Base-by-base conservation (phyloP, 2,797 vertebrate genomes). In the Limosa lapponica region DNA sequence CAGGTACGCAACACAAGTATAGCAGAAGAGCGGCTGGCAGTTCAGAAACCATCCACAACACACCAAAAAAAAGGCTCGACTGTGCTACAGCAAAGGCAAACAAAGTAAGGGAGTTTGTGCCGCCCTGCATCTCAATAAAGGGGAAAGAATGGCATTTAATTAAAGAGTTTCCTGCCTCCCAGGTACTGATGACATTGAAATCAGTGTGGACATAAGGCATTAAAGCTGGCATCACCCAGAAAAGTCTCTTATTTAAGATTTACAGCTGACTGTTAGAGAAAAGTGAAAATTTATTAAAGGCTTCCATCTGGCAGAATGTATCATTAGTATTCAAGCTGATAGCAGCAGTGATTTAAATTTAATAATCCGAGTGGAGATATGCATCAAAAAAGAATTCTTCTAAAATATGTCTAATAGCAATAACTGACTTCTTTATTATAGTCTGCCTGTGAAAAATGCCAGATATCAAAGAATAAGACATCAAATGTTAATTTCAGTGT, bases 371-470 rank as follows among this genome's bases (percentile, higher is more conserved):
- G 95, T 90, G 69, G 89, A 98, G 97, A 97, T 96, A 96, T 25
- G 93, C 97, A 98, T 98, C 98, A 98, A 98, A 97, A 98, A 98
- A 94, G 93, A 96, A 97, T 97, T 97, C 94, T 96, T 97, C 97
- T 98, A 97, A 98, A 98, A 98, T 95, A 97, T 64, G 94, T 97
- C 98, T 98, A 97, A 98, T 98, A 98, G 98, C 95, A 97, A 96
- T 96, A 97, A 97, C 97, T 97, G 97, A 98, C 97, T 98, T 98
- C 97, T 98, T 98, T 98, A 98, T 98, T 98, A 98, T 96, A 98
- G 91, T 95, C 94, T 97, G 93, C 77, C 97, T 95, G 83, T 96
- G 93, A 95, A 96, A 98, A 97, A 97, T 96, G 92, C 95, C 95
- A 97, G 95, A 96, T 98, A 98, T 97, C 97, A 98, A 98, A 98